Evolutionary conservation across 2,888 invertebrate genomes (phyloP).

Genomic region (Leptopilina myrica): DNA sequence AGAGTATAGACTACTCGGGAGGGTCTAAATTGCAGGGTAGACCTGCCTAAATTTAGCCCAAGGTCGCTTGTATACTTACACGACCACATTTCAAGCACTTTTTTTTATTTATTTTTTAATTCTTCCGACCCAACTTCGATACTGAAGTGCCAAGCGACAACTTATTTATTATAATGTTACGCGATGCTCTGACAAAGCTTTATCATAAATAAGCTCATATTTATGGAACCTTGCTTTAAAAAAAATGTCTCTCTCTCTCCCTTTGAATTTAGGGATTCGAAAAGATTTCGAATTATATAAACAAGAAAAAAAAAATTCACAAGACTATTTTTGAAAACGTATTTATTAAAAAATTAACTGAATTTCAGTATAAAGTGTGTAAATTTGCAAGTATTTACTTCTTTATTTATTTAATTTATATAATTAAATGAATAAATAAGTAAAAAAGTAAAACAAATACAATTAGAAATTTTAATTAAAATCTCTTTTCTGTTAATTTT

Average conservation of each 20-base stretch:
- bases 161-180: constrained; percentile 28
- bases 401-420: too few relatives aligned
- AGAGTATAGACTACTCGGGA: constrained; percentile 6
- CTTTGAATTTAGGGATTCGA: not conserved
- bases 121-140: constrained; percentile 34
- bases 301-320: too few relatives aligned
- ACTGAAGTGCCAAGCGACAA: constrained; percentile 31
- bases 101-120: constrained; percentile 23
- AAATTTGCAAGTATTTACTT: too few relatives aligned
- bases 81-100: constrained; percentile 31
- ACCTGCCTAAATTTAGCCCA: constrained; percentile 60
- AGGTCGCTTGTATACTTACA: constrained; percentile 54
- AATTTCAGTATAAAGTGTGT: too few relatives aligned
- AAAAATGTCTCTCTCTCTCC: not conserved
- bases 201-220: constrained; percentile 14
- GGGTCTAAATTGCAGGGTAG: constrained; percentile 52
- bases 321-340: too few relatives aligned
- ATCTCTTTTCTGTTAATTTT: too few relatives aligned
- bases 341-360: too few relatives aligned
- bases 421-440: too few relatives aligned
- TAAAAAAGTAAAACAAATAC: too few relatives aligned
- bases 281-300: not conserved
- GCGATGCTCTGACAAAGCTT: not conserved
- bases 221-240: not conserved
- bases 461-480: too few relatives aligned